These are phyloP conservation scores for Phrynocephalus guinanensis DNA, from an alignment of 2,797 vertebrate genomes.

Conservation along the genomic window DNA sequence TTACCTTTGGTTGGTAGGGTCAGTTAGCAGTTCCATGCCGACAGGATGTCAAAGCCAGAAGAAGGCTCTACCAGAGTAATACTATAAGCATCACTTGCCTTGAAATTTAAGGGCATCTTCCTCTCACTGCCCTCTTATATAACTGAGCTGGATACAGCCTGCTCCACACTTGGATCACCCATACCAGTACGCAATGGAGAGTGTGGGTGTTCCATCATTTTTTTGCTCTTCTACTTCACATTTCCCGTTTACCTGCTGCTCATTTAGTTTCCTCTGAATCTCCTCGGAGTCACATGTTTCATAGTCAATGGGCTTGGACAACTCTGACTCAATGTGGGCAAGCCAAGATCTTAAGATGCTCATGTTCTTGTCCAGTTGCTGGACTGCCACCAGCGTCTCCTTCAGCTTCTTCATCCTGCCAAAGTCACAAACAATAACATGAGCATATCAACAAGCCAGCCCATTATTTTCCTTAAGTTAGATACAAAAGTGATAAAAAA, in stretches of 20 bases:
- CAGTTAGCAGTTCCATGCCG: conserved; percentile 52
- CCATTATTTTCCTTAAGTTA: conserved; percentile 1
- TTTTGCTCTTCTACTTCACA: conserved; percentile 56
- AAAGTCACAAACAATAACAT: conserved; percentile 6
- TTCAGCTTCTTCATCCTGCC: conserved; percentile 94
- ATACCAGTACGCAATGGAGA: conserved; percentile 52
- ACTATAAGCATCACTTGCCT: conserved; percentile 67
- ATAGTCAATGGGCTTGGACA: conserved; percentile 94
- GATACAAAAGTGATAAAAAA: not conserved
- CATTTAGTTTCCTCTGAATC: conserved; percentile 93
- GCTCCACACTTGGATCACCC: conserved; percentile 55
- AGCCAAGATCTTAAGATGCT: conserved; percentile 93
- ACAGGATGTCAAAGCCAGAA: conserved; percentile 68
- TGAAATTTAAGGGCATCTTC: conserved; percentile 57
- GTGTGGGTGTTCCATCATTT: conserved; percentile 36
- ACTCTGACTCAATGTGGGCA: conserved; percentile 92
- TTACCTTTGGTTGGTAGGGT: conserved; percentile 52
- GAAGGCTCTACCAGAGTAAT: conserved; percentile 57
- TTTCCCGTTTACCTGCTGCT: conserved; percentile 90
- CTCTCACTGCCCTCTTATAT: conserved; percentile 53
- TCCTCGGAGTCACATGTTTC: conserved; percentile 91
- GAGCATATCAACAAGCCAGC: not conserved
- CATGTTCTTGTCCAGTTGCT: conserved; percentile 99
- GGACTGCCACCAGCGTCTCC: conserved; percentile 94
- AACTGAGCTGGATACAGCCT: conserved; percentile 34